Conservation (phyloP, 1,140 invertebrate genomes). For the Rhizoglyphus robini region DNA sequence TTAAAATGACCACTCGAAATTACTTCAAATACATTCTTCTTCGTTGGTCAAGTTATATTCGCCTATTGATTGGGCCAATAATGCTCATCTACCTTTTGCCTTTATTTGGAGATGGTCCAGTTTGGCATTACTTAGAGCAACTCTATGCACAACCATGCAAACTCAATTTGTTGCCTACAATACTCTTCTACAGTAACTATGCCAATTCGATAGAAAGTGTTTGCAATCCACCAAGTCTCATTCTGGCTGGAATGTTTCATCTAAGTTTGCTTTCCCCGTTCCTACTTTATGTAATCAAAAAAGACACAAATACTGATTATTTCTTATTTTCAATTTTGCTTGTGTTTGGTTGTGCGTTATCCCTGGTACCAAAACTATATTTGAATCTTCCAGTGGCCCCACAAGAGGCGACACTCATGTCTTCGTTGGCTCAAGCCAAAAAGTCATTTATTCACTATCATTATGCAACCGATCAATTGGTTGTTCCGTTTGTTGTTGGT, state of each 20-base stretch:
- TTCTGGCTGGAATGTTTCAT: slow-evolving; percentile 3
- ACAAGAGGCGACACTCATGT: neutral
- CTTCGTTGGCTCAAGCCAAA: neutral
- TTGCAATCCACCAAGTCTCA: neutral
- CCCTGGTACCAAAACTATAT: neutral
- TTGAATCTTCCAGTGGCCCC: neutral
- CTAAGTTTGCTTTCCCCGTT: slow-evolving; percentile 7
- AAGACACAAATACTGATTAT: neutral
- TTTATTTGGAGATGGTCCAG: slow-evolving; percentile 14
- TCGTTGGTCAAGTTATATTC: neutral
- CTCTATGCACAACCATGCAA: slow-evolving; percentile 4
- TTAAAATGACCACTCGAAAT: neutral
- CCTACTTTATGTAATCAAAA: neutral
- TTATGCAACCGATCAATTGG: neutral
- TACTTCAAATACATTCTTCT: neutral
- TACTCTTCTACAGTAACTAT: slow-evolving; percentile 13
- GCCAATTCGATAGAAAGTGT: neutral
- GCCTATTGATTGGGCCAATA: slow-evolving; percentile 14
- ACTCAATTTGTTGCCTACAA: neutral
- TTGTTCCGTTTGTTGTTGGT: slow-evolving; percentile 2
- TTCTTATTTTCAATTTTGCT: neutral
- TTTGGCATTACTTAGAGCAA: slow-evolving; percentile 14
- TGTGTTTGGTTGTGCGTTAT: neutral
- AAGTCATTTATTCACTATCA: slow-evolving; percentile 8
- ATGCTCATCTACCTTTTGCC: slow-evolving; percentile 14